Evolutionary conservation across 1,140 invertebrate genomes (phyloP).

Genomic region (Anoplophora glabripennis): DNA sequence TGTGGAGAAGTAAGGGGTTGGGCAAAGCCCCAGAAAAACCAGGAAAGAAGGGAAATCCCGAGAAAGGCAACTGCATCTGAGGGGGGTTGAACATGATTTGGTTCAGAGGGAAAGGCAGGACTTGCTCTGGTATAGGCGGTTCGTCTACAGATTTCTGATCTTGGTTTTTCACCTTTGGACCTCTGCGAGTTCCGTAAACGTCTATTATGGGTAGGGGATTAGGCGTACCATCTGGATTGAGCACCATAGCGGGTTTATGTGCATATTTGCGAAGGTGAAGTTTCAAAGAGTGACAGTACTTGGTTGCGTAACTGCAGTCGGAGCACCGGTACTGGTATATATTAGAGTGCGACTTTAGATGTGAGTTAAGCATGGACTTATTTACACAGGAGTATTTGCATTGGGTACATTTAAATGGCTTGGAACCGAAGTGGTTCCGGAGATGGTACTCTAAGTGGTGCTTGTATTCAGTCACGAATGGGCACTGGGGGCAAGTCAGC

Average conservation of each 20-base stretch:
- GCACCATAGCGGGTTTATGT: conserved; percentile 81
- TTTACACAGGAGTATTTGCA: conserved; percentile 95
- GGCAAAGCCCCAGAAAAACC: conserved; percentile 49
- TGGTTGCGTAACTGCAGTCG: conserved; percentile 95
- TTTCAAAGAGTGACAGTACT: conserved; percentile 97
- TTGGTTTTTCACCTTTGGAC: conserved; percentile 69
- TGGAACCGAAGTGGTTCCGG: conserved; percentile 91
- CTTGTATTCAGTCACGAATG: conserved; percentile 98
- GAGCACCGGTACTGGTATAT: conserved; percentile 94
- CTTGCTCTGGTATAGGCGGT: conserved; percentile 23
- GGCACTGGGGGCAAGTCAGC: conserved; percentile 86
- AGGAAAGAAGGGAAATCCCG: conserved; percentile 37
- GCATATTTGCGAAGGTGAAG: conserved; percentile 90
- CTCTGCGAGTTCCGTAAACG: conserved; percentile 82
- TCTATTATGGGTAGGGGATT: conserved; percentile 86
- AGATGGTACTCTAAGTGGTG: conserved; percentile 98
- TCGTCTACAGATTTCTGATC: conserved; percentile 15
- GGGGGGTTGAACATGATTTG: conserved; percentile 12
- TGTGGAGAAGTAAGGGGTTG: conserved; percentile 30
- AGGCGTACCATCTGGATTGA: conserved; percentile 83
- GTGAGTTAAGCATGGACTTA: conserved; percentile 99
- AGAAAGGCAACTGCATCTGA: conserved; percentile 30
- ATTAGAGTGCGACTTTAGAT: conserved; percentile 97
- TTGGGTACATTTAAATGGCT: conserved; percentile 94
- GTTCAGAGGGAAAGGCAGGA: conserved; percentile 35